Evolutionary conservation across 2,797 vertebrate genomes (phyloP), one percentile per base, ranked within the genome.

Genomic region (Novumbra hubbsi): DNA sequence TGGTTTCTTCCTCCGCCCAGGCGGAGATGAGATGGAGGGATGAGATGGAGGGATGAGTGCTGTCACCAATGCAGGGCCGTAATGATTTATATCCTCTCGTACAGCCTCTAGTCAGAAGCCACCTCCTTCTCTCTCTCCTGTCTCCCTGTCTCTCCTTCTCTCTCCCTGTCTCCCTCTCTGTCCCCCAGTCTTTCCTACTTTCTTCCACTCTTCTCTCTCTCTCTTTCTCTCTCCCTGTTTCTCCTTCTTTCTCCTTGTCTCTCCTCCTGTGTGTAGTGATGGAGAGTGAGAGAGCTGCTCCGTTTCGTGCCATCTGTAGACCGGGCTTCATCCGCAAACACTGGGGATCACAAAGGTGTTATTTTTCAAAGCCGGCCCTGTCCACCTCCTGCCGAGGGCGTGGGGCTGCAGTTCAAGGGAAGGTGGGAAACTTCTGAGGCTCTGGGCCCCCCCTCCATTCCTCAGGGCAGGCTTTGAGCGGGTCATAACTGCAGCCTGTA

Each of bases 321-420:
- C 93, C 95, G 92, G 89, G 90, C 94, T 95, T 95, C 94, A 95
- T 97, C 94, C 95, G 91, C 90, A 93, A 95, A 95, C 95, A 95
- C 95, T 93, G 95, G 95, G 94, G 96, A 97, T 97, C 96, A 97
- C 95, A 96, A 96, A 98, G 95, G 96, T 99, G 96, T 98, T 97
- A 95, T 97, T 96, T 98, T 98, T 98, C 96, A 98, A 98, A 99
- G 97, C 95, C 87, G 91, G 84, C 86, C 88, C 92, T 92, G 92
- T 93, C 89, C 88, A 93, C 95, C 96, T 97, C 96, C 96, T 94
- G 96, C 94, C 89, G 96, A 92, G 96, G 90, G 91, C 93, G 92
- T 91, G 92, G 87, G 91, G 94, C 95, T 94, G 93, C 77, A 94
- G 95, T 96, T 97, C 95, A 96, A 92, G 91, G 93, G 94, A 96